phyloP scores from a whole-genome alignment of 2,113 vertebrate species.

The Sterna hirundo region DNA sequence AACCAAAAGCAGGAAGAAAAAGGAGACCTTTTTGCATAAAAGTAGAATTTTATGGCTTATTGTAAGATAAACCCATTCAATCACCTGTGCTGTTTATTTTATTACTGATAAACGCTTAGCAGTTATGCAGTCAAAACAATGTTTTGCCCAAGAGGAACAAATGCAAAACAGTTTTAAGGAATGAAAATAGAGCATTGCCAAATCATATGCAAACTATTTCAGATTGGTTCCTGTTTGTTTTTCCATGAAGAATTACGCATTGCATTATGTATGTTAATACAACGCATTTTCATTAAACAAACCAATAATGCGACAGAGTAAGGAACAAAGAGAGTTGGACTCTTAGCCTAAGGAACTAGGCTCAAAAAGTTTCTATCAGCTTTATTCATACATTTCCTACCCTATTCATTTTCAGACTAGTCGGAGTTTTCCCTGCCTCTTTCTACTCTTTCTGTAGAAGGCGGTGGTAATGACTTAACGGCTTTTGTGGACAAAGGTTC shows the following conservation, averaged over 20 bases:
- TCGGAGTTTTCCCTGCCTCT: neutral
- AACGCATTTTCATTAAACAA: neutral
- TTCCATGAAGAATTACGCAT: neutral
- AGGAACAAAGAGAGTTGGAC: neutral
- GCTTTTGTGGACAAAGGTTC: neutral
- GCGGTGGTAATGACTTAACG: accelerated
- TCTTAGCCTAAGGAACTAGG: neutral
- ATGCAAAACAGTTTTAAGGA: conserved; percentile 4
- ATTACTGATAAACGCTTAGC: neutral
- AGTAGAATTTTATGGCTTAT: neutral
- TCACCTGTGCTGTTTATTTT: neutral
- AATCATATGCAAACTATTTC: neutral
- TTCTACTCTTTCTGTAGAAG: neutral
- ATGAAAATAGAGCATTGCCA: neutral
- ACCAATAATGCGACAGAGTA: neutral
- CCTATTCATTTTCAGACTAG: neutral
- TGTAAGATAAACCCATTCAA: neutral
- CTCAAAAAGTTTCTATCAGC: neutral
- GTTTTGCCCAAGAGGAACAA: conserved; percentile 14
- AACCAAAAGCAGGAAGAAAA: neutral
- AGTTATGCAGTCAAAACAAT: neutral
- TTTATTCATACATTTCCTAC: neutral
- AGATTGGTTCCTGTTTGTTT: neutral
- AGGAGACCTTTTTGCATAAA: neutral
- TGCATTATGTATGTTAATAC: neutral